A percentile compares a stretch with the other conserved stretches of the same genome.
These are phyloP conservation scores for Drosophila funebris DNA, from an alignment of 1,140 invertebrate genomes.

Conservation along the genomic window DNA sequence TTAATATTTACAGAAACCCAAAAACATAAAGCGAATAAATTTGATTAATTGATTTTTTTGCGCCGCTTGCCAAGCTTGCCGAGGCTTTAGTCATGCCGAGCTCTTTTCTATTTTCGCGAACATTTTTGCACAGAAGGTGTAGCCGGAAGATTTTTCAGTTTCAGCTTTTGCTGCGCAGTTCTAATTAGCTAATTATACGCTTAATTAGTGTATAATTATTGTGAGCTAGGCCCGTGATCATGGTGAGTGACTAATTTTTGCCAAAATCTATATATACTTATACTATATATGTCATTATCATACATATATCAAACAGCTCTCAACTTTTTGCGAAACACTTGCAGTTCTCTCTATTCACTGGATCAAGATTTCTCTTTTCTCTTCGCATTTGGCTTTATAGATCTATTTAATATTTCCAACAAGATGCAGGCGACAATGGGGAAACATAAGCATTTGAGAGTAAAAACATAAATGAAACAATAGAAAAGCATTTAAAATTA, in stretches of 20 bases:
- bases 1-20: constrained; percentile 74
- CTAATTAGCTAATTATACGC: constrained; percentile 82
- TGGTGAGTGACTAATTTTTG: constrained; percentile 50
- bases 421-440: constrained; percentile 8
- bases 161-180: constrained; percentile 65
- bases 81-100: constrained; percentile 57
- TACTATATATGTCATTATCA: not conserved
- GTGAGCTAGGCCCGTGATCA: constrained; percentile 59
- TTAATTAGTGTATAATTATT: constrained; percentile 81
- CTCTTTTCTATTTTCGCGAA: constrained; percentile 77
- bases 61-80: constrained; percentile 45
- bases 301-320: not conserved
- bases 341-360: not conserved
- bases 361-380: not conserved
- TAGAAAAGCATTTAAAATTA: constrained; percentile 36
- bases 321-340: constrained; percentile 4
- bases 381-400: not conserved
- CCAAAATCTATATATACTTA: not conserved
- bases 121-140: constrained; percentile 78
- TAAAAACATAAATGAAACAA: constrained; percentile 24
- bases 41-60: constrained; percentile 77
- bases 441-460: constrained; percentile 22
- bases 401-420: constrained; percentile 8
- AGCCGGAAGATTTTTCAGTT: constrained; percentile 73
- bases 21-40: constrained; percentile 45